phyloP scores from a whole-genome alignment of 2,888 invertebrate genomes.

The Muschampia plurimacula region DNA sequence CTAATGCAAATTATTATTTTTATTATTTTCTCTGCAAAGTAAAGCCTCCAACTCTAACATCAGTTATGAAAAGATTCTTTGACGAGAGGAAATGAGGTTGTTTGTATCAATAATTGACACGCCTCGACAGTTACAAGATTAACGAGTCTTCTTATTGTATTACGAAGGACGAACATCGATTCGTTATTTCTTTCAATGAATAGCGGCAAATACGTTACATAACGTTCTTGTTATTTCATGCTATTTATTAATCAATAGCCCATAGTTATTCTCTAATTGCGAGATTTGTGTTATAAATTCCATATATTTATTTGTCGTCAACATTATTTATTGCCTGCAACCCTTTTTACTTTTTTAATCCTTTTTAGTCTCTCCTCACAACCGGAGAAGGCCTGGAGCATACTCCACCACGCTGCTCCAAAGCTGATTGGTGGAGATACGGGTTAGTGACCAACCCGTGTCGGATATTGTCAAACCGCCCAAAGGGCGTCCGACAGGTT shows the following conservation, averaged over 20 bases:
- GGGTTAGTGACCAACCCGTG: too few species aligned
- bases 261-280: background rate
- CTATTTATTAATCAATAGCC: slow-evolving; percentile 13
- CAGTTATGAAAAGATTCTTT: background rate
- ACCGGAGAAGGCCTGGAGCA: too few species aligned
- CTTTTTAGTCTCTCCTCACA: too few species aligned
- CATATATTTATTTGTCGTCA: too few species aligned
- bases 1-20: background rate
- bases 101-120: slow-evolving; percentile 17
- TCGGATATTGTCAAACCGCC: too few species aligned
- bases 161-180: slow-evolving; percentile 11
- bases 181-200: slow-evolving; percentile 3
- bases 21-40: background rate
- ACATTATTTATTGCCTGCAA: too few species aligned
- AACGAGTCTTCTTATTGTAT: slow-evolving; percentile 21
- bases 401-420: too few species aligned
- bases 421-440: too few species aligned
- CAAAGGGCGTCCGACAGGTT: too few species aligned
- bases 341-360: too few species aligned
- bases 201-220: background rate
- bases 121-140: slow-evolving; percentile 10
- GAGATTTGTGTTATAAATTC: too few species aligned
- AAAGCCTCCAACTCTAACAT: background rate
- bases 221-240: slow-evolving; percentile 1
- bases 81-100: slow-evolving; percentile 2